Evolutionary conservation across 1,140 invertebrate genomes (phyloP), one percentile per base, ranked within the genome.

Genomic region (Hydropsyche tenuis): DNA sequence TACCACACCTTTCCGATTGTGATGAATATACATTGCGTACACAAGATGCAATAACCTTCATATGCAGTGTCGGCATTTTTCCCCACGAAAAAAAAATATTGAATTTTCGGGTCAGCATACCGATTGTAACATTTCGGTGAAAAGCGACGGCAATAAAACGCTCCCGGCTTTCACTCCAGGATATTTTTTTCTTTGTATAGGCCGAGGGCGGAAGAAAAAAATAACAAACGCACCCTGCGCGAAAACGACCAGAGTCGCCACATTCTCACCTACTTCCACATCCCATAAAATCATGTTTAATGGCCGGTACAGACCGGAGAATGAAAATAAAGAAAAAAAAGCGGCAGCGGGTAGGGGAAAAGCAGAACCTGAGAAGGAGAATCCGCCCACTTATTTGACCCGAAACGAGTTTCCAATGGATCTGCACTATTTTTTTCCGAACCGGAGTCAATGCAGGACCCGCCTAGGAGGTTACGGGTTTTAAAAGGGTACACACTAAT

Each of bases 261-360:
- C 45, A 68, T 68, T 68, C 23, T 46, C 65, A 68, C 65, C 65
- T 48, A 68, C 74, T 56, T 72, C 56, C 69, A 75, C 51, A 48
- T 75, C 74, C 69, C 74, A 75, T 75, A 75, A 75, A 75, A 75
- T 72, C 63, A 75, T 68, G 74, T 68, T 72, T 75, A 75, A 75
- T 72, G 74, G 74, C 51, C 74, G 66, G 70, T 75, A 53, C 22
- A 69, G 46, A 23, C 20, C 62, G 37, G 48, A 62, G 72, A 72
- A 75, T 72, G 72, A 72, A 66, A 70, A 37, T 37, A 37, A 9
- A 37, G 30, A 37, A 37, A 37, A 37, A 37, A 37, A 37, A 4
- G 9, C 11, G 20, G 9, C 6, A 45, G 6, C 42, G 20, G 3
- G 9, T 37, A 37, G 30, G 3, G 30, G 30, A 37, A 9, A 37